phyloP scores from a whole-genome alignment of 2,888 invertebrate genomes.

The Luperina nickerlii region DNA sequence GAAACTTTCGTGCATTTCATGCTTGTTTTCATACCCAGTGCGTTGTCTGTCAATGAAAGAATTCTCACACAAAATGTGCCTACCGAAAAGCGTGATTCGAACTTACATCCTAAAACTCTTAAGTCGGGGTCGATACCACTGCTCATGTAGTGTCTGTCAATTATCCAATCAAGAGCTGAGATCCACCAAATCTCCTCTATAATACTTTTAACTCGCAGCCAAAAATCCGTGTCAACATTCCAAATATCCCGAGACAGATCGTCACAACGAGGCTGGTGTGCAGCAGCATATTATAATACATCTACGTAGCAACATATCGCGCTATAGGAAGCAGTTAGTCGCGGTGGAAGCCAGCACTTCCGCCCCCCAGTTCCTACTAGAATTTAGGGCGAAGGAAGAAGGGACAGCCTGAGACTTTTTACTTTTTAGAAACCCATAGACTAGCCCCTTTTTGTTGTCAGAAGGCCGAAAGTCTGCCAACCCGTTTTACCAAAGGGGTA shows the following conservation, averaged over 20 bases:
- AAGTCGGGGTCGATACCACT: not conserved
- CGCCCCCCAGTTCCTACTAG: constrained; percentile 56
- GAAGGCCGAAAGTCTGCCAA: too few species aligned
- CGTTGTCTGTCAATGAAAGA: too few species aligned
- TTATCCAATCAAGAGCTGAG: not conserved
- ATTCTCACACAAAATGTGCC: not conserved
- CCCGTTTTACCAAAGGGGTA: too few species aligned
- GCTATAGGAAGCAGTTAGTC: constrained; percentile 65
- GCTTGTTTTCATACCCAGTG: too few species aligned
- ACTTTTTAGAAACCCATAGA: constrained; percentile 15
- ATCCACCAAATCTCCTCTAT: not conserved
- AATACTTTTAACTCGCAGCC: not conserved
- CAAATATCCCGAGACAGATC: constrained; percentile 46
- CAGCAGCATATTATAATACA: constrained; percentile 32
- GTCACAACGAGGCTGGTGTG: not conserved
- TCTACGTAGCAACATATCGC: constrained; percentile 54
- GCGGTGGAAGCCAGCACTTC: constrained; percentile 61
- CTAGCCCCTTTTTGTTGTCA: not conserved
- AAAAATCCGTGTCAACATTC: not conserved
- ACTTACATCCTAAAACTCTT: not conserved
- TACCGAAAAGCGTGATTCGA: too few species aligned
- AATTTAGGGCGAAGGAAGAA: constrained; percentile 67
- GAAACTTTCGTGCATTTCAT: too few species aligned
- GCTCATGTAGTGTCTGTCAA: not conserved
- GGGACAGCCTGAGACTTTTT: constrained; percentile 52